phyloP scores from a whole-genome alignment of 2,113 vertebrate species.

The Oreochromis tanganicae region DNA sequence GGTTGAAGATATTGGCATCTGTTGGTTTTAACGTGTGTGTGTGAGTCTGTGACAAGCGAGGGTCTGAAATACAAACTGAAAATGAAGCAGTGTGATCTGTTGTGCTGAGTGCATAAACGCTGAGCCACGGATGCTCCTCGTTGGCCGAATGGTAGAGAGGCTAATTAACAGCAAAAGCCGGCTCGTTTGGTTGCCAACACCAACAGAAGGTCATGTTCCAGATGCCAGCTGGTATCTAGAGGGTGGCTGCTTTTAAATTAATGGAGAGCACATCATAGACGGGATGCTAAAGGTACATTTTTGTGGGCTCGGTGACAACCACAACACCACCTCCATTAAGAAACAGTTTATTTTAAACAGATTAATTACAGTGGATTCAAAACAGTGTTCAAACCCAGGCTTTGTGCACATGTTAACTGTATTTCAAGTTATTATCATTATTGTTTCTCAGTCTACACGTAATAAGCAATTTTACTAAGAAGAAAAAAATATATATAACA shows the following conservation, averaged over 20 bases:
- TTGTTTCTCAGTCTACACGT: neutral
- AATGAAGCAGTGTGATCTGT: conserved; percentile 31
- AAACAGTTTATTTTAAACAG: neutral
- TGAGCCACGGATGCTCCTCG: conserved; percentile 2
- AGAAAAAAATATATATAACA: neutral
- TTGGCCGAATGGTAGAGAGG: conserved; percentile 25
- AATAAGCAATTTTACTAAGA: neutral
- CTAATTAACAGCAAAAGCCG: conserved; percentile 45
- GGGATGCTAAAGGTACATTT: neutral
- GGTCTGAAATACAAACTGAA: conserved; percentile 20
- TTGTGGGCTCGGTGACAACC: neutral
- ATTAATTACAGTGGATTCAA: neutral
- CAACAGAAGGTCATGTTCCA: conserved; percentile 45
- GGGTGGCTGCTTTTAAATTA: conserved; percentile 45
- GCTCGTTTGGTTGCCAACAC: conserved; percentile 23
- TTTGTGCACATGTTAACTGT: neutral
- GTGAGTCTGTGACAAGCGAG: neutral
- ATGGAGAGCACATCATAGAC: conserved; percentile 6
- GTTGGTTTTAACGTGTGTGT: neutral
- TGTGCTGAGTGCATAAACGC: conserved; percentile 17
- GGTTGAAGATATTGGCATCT: conserved; percentile 33
- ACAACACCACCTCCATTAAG: neutral
- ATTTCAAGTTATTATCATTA: neutral
- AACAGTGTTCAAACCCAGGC: neutral
- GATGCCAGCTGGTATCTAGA: conserved; percentile 43